Base-by-base conservation (phyloP, 1,140 invertebrate species). In the Aphaenogaster rudis region DNA sequence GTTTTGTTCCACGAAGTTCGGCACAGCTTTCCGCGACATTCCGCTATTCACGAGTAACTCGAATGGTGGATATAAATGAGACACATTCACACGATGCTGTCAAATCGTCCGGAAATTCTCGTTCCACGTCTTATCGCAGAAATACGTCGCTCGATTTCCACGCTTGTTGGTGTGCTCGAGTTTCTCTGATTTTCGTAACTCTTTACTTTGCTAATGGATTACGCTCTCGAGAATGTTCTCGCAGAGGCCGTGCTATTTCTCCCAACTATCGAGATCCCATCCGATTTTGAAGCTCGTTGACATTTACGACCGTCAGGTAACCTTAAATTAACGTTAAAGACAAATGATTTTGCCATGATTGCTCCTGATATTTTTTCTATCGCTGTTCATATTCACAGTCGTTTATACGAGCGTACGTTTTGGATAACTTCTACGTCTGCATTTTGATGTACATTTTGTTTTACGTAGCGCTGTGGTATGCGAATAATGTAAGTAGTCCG, bases 361-460 rank as follows among this genome's bases (percentile, higher is more conserved):
- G 13, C 13, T 33, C 15, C 0, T 48, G 21, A 57, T 0, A 45
- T 69, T 6, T 74, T 33, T 33, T n/a, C 13, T 71, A 50, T 72
- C 61, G 36, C 15, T 2, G 50, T 66, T 59, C 59, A 15, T 67
- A 36, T 86, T 88, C 72, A 0, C 79, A 95, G 95, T 93, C 93
- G 1, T 94, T 95, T 67, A 90, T 95, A 88, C 92, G 93, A 15
- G 88, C 89, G 71, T 93, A 95, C 59, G 42, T 95, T 86, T 90
- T 93, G 91, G 94, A 95, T 81, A 94, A 95, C 67, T 77, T 92
- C 17, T 93, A 88, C 59, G 71, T 95, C 17, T 94, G 93, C 77
- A 91, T 94, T 59, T 88, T 94, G 52, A 92, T 93, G 86, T 94
- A 94, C 79, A 71, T 93, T 50, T 33, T 95, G 21, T 94, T 95